Evolutionary conservation across 2,797 vertebrate genomes (phyloP).

Genomic region (Adelosebastes latens): DNA sequence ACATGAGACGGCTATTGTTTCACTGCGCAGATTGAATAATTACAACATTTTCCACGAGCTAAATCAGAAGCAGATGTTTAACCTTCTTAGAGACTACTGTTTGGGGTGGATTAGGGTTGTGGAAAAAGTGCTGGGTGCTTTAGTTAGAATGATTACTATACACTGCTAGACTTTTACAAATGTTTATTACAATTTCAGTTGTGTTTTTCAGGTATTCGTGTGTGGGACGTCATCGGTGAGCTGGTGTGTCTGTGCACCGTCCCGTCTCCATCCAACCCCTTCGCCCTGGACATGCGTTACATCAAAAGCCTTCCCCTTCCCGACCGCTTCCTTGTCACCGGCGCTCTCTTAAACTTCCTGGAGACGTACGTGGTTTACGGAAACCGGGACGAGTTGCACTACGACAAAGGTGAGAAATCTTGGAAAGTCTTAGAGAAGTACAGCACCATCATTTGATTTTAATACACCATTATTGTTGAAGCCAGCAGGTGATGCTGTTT

Average conservation of each 20-base stretch:
- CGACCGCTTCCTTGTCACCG: conserved; percentile 81
- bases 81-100: conserved; percentile 14
- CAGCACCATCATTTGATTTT: background rate
- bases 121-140: conserved; percentile 28
- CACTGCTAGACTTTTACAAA: background rate
- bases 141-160: background rate
- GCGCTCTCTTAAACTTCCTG: conserved; percentile 83
- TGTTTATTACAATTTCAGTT: background rate
- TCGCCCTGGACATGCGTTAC: conserved; percentile 83
- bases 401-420: conserved; percentile 75
- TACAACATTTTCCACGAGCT: conserved; percentile 64
- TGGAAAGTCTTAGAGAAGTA: background rate
- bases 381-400: conserved; percentile 80
- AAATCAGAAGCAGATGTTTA: conserved; percentile 64
- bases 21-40: conserved; percentile 61
- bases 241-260: conserved; percentile 83
- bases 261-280: conserved; percentile 84
- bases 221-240: conserved; percentile 84
- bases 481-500: conserved; percentile 65
- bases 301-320: conserved; percentile 78
- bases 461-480: fast-evolving
- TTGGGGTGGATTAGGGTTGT: conserved; percentile 12
- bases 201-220: conserved; percentile 66
- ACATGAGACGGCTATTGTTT: conserved; percentile 61
- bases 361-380: conserved; percentile 81